phyloP scores from a whole-genome alignment of 2,113 vertebrate species.

The Phalacrocorax aristotelis region DNA sequence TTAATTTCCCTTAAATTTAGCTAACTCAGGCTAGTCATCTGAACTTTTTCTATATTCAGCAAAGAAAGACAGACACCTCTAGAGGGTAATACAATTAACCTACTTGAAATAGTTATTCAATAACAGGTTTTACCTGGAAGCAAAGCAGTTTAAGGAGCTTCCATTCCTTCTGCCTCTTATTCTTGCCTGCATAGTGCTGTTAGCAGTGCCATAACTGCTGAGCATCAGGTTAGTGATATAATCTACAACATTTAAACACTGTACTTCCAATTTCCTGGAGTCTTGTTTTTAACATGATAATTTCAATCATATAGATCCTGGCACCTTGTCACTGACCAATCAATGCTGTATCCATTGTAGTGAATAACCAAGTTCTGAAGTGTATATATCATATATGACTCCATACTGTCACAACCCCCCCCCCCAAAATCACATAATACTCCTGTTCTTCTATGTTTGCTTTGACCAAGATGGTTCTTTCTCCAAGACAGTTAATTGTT shows the following conservation, averaged over 20 bases:
- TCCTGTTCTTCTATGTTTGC: neutral
- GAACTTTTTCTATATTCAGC: neutral
- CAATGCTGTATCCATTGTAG: neutral
- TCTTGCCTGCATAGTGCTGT: neutral
- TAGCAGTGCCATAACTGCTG: neutral
- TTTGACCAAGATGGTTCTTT: neutral
- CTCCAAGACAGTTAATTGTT: neutral
- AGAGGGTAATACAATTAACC: neutral
- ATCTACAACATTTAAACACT: neutral
- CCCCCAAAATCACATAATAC: neutral
- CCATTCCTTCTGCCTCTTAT: neutral
- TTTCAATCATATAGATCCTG: neutral
- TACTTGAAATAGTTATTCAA: neutral
- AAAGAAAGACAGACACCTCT: neutral
- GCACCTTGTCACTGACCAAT: neutral
- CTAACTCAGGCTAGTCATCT: neutral
- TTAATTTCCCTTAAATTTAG: conserved; percentile 3
- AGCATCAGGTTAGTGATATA: neutral
- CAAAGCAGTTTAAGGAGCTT: neutral
- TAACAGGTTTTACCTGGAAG: neutral
- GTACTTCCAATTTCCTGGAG: neutral
- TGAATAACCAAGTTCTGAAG: neutral
- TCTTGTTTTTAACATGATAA: neutral
- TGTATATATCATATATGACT: neutral
- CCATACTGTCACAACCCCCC: neutral